Conservation (phyloP, 2,888 invertebrate genomes). For the Dastarcus helophoroides region DNA sequence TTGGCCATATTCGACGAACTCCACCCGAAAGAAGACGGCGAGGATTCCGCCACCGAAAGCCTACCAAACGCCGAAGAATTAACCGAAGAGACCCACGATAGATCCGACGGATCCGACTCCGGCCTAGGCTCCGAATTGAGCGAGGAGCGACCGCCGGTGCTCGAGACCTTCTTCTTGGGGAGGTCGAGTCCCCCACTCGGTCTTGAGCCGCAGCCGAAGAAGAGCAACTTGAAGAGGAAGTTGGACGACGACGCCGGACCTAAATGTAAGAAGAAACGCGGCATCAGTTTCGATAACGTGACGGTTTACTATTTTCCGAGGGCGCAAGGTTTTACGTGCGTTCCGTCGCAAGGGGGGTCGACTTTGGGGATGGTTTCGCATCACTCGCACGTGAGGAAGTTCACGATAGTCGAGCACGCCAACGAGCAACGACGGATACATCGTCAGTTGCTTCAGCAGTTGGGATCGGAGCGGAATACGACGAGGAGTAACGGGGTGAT, state of each 20-base stretch:
- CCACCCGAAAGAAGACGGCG: constrained; percentile 50
- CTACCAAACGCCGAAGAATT: constrained; percentile 43
- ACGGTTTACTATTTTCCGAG: constrained; percentile 93
- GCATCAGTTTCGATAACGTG: constrained; percentile 81
- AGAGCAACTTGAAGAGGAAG: constrained; percentile 63
- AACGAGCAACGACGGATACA: constrained; percentile 79
- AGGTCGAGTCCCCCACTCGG: background rate
- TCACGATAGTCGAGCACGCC: constrained; percentile 80
- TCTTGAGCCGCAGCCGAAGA: constrained; percentile 28
- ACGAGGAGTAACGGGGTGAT: constrained; percentile 42
- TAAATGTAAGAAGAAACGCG: constrained; percentile 59
- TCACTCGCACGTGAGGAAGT: constrained; percentile 60
- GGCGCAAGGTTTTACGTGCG: constrained; percentile 83
- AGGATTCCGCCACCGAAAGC: constrained; percentile 52
- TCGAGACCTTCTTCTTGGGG: background rate
- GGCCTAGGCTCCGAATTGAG: constrained; percentile 67
- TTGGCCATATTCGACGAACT: too few relatives aligned
- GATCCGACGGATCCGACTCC: constrained; percentile 73
- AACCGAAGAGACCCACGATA: constrained; percentile 50
- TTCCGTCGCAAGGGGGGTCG: constrained; percentile 81
- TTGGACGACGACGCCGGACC: constrained; percentile 38
- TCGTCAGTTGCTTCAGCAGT: constrained; percentile 61
- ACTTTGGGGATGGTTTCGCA: constrained; percentile 85
- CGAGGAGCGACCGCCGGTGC: constrained; percentile 42
- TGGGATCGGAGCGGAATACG: constrained; percentile 52